Base-by-base conservation (phyloP, 2,888 invertebrate genomes). In the Melieria picta region DNA sequence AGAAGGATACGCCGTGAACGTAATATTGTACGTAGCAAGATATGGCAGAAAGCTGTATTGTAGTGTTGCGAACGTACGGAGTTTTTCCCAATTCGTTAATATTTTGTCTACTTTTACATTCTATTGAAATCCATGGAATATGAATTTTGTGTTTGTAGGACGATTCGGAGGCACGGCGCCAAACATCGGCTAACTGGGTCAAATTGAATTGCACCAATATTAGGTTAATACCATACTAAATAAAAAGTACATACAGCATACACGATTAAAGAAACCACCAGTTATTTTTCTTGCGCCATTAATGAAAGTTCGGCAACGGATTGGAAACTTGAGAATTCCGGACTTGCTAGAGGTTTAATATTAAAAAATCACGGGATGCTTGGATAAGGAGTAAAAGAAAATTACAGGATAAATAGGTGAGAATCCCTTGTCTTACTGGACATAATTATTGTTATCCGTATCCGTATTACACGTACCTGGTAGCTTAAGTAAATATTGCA, bases 211-310 rank as follows among this genome's bases (percentile, higher is more conserved):
- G 67, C 58, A 55, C 64, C 65, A 72, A 69, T 67, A 65, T 71
- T 72, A 72, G 72, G 69, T 72, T 65, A 69, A 65, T 72, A 65
- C 52, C 55, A 47, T 72, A 72, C 65, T 65, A 60, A 72, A 68
- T 72, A 65, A 69, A 70, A 72, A 69, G 52, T 69, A 69, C 68
- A 69, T 69, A 72, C 71, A 64, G 55, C 64, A 70, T 70, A 70
- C 69, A 65, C 62, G 55, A 65, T 65, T 71, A 58, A 65, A 65
- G 65, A 60, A 71, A 70, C 55, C 11, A 13, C 61, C 3, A 43
- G 7, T 43, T n/a, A 30, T 30, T 57, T 57, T 50, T 50, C 50
- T 50, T 50, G 50, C 11, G 11, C 10, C 3, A 50, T 52, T 52
- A 52, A 52, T n/a, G 13, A 52, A 52, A 50, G 2, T 50, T 50